Evolutionary conservation across 2,888 invertebrate genomes (phyloP).

Genomic region (Dryobota labecula): DNA sequence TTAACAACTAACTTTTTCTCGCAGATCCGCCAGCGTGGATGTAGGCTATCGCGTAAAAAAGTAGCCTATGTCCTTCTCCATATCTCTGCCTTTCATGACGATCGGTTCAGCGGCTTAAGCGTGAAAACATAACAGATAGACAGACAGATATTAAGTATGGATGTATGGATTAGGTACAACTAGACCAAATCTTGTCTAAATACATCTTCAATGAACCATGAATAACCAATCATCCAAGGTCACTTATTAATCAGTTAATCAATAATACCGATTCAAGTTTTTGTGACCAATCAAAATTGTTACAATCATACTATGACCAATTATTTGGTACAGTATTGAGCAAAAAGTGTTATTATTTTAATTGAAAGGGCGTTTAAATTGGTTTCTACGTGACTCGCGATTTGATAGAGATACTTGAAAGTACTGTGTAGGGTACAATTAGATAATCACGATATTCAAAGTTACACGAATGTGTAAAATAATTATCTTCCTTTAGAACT

Average conservation of each 20-base stretch:
- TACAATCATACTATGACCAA: slow-evolving; percentile 34
- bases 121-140: no score
- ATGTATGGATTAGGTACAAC: no score
- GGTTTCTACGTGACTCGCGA: slow-evolving; percentile 44
- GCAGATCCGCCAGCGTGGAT: no score
- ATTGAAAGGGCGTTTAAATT: slow-evolving; percentile 47
- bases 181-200: slow-evolving; percentile 7
- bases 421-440: slow-evolving; percentile 10
- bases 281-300: slow-evolving; percentile 27
- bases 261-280: slow-evolving; percentile 32
- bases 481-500: no score
- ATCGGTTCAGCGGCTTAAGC: no score
- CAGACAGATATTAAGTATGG: no score
- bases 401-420: slow-evolving; percentile 35
- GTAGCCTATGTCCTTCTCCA: no score
- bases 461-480: no score
- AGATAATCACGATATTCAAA: slow-evolving; percentile 8
- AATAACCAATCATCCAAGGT: slow-evolving; percentile 34
- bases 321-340: slow-evolving; percentile 38
- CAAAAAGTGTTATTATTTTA: slow-evolving; percentile 56
- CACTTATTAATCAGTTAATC: slow-evolving; percentile 1
- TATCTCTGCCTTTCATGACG: no score
- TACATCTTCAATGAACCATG: slow-evolving; percentile 34
- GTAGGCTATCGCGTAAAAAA: no score
- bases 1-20: no score